Conservation (phyloP, 1,140 invertebrate genomes). For the Plodia interpunctella region DNA sequence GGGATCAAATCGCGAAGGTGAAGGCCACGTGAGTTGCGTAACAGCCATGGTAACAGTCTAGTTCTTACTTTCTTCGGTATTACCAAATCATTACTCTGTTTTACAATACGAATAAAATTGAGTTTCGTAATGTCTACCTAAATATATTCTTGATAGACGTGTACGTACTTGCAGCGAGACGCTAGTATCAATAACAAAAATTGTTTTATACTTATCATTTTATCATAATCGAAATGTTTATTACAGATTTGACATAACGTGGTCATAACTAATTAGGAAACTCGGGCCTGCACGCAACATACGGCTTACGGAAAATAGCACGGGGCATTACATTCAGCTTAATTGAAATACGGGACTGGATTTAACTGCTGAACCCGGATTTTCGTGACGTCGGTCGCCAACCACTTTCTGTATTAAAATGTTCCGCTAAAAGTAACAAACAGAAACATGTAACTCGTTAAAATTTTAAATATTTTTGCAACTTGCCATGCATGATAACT, state of each 20-base stretch:
- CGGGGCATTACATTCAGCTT: conserved; percentile 19
- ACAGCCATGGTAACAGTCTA: conserved; percentile 18
- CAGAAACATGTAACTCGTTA: conserved; percentile 22
- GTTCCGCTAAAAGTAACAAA: conserved; percentile 20
- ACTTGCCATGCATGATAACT: not conserved
- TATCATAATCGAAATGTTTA: not conserved
- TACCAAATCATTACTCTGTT: not conserved
- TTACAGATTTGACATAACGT: not conserved
- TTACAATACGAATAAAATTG: not conserved
- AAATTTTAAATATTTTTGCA: conserved; percentile 19
- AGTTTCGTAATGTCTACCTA: not conserved
- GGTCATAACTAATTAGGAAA: not conserved
- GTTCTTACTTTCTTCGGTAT: not conserved
- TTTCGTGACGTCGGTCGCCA: conserved; percentile 14
- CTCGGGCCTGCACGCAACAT: not conserved
- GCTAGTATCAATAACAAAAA: not conserved
- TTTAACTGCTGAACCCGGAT: conserved; percentile 25
- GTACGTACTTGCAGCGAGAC: not conserved
- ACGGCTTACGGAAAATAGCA: conserved; percentile 16
- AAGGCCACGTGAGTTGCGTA: conserved; percentile 22
- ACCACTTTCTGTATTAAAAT: not conserved
- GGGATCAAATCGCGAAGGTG: conserved; percentile 16
- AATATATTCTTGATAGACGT: no score
- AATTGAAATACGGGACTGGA: conserved; percentile 30
- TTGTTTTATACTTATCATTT: no score